Conservation (phyloP, 2,888 invertebrate species). For the Dryocosmus kuriphilus region DNA sequence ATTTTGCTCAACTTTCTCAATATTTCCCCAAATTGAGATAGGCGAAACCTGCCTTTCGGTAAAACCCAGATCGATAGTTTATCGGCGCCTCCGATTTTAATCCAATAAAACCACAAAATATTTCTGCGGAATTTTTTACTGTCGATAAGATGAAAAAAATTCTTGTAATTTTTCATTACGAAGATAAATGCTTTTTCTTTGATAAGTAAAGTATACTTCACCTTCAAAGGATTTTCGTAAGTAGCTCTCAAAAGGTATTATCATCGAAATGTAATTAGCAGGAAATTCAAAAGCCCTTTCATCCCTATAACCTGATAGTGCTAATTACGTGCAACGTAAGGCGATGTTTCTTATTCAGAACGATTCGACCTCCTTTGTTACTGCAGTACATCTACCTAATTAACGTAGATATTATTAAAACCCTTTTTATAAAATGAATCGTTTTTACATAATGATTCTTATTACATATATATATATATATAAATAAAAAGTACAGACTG, state of each 20-base stretch:
- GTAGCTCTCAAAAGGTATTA: background rate
- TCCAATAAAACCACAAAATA: background rate
- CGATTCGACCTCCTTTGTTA: background rate
- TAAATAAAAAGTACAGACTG: no score
- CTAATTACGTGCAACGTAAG: background rate
- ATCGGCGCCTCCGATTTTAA: background rate
- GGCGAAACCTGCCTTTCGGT: slow-evolving; percentile 1
- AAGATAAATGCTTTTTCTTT: no score
- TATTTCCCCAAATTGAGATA: slow-evolving; percentile 24
- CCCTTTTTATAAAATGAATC: no score
- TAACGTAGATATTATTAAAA: background rate
- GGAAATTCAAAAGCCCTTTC: slow-evolving; percentile 11
- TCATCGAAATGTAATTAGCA: background rate
- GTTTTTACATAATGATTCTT: no score
- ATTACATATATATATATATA: no score
- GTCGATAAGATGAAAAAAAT: no score
- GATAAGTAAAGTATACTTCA: no score
- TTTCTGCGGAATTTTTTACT: background rate
- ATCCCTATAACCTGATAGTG: background rate
- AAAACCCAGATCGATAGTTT: slow-evolving; percentile 6
- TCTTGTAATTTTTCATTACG: no score
- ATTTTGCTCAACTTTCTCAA: slow-evolving; percentile 33
- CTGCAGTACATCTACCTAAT: background rate
- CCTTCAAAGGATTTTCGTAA: no score
- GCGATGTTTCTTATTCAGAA: background rate